Percentiles rank a stretch among this genome's conserved stretches.
phyloP scores from a whole-genome alignment of 2,113 vertebrate species.

The Pycnonotus jocosus region DNA sequence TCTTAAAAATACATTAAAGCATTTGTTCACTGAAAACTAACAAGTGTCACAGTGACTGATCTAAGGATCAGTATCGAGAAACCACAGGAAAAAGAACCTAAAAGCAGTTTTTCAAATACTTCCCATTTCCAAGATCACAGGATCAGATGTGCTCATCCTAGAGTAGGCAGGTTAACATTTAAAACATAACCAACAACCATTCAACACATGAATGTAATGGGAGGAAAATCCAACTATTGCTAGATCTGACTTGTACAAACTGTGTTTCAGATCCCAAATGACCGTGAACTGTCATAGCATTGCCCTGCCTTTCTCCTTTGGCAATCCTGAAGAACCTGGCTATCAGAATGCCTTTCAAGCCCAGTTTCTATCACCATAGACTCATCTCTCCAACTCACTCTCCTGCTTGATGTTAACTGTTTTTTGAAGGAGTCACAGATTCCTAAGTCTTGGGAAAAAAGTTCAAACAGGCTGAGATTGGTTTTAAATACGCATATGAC shows the following conservation, averaged over 20 bases:
- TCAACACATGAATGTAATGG: accelerated
- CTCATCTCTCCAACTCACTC: background rate
- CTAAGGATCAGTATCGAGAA: background rate
- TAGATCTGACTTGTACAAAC: background rate
- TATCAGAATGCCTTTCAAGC: background rate
- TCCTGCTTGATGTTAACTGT: background rate
- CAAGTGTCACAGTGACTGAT: background rate
- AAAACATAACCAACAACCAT: background rate
- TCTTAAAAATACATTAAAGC: background rate
- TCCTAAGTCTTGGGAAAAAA: background rate
- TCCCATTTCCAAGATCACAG: background rate
- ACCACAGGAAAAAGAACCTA: background rate
- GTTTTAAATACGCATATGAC: background rate
- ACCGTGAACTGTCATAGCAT: background rate
- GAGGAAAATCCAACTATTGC: background rate
- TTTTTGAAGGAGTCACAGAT: background rate
- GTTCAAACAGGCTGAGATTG: background rate
- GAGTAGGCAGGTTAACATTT: background rate
- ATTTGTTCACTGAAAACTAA: background rate
- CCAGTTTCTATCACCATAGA: background rate
- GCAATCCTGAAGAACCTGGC: background rate
- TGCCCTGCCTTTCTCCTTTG: background rate
- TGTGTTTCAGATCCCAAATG: background rate
- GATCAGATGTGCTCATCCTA: background rate
- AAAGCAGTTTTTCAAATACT: background rate